These are phyloP conservation scores for Gymnocheta viridis DNA, from an alignment of 2,888 invertebrate species.

Conservation along the genomic window DNA sequence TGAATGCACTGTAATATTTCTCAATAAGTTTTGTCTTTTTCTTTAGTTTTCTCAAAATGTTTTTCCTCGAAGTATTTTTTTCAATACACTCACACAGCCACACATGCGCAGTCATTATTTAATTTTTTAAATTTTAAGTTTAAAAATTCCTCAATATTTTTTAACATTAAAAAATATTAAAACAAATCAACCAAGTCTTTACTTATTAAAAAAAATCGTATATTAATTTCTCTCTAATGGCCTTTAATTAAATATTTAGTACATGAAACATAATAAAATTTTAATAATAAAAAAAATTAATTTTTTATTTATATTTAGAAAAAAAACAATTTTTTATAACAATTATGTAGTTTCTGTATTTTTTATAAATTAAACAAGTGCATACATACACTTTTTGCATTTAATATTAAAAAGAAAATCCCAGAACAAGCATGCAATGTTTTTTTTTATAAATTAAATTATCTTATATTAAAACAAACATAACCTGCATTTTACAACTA, in stretches of 20 bases:
- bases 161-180: slow-evolving; percentile 33
- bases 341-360: neutral
- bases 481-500: neutral
- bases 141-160: slow-evolving; percentile 60
- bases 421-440: neutral
- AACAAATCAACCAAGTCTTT: slow-evolving; percentile 13
- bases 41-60: too few species aligned
- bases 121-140: slow-evolving; percentile 65
- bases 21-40: too few species aligned
- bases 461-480: slow-evolving; percentile 18
- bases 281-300: slow-evolving; percentile 28
- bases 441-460: slow-evolving; percentile 33
- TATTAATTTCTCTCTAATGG: slow-evolving; percentile 41
- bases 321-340: neutral
- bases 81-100: too few species aligned
- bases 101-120: too few species aligned
- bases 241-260: slow-evolving; percentile 58
- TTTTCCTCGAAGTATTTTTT: too few species aligned
- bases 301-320: neutral
- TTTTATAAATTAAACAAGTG: neutral
- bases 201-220: slow-evolving; percentile 10
- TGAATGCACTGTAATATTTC: too few species aligned
- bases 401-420: slow-evolving; percentile 9
- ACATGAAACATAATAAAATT: too few species aligned
- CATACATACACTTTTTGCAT: neutral